phyloP scores from a whole-genome alignment of 1,140 invertebrate genomes.

The Pseudoatta argentina region DNA sequence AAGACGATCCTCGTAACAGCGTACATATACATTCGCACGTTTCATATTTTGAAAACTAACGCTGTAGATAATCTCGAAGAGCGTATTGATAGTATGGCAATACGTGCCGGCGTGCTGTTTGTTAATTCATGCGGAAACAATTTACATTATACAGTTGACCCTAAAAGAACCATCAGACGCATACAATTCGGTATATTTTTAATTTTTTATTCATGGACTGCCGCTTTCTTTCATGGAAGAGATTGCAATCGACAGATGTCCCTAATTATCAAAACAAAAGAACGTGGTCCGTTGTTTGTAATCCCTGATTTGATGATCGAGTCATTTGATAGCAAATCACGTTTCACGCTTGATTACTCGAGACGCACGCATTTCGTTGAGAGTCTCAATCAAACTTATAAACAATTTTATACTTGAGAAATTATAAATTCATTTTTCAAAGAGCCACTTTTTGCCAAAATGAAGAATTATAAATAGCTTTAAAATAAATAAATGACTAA shows the following conservation, averaged over 20 bases:
- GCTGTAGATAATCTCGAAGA: not conserved
- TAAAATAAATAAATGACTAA: not conserved
- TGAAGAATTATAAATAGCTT: not conserved
- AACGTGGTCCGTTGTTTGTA: conserved; percentile 21
- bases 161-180: not conserved
- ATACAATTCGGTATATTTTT: not conserved
- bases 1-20: not conserved
- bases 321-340: conserved; percentile 34
- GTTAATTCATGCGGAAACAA: not conserved
- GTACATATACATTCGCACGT: not conserved
- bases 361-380: conserved; percentile 29
- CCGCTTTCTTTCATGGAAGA: not conserved
- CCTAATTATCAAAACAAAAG: conserved; percentile 32
- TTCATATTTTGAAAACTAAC: not conserved
- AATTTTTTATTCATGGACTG: not conserved
- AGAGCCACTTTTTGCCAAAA: not conserved
- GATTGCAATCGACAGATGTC: conserved; percentile 24
- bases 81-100: not conserved
- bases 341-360: conserved; percentile 26
- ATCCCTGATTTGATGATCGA: not conserved
- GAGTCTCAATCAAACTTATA: not conserved
- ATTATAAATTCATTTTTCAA: not conserved
- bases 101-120: not conserved
- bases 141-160: not conserved
- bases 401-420: conserved; percentile 8